Evolutionary conservation across 2,113 vertebrate genomes (phyloP), one percentile per base, ranked within the genome.

Genomic region (Manacus vitellinus): DNA sequence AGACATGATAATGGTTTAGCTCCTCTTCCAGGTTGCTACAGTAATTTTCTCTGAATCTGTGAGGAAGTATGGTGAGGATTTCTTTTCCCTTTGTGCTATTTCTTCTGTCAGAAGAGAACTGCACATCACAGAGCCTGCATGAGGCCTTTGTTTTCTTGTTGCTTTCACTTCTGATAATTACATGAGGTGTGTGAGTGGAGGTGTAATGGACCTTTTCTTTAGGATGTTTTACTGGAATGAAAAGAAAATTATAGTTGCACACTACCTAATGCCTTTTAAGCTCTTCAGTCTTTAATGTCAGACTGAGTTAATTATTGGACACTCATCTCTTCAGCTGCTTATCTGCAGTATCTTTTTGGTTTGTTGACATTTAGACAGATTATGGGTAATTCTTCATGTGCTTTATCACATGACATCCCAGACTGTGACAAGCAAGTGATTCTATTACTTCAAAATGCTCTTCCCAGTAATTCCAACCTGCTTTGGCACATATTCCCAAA

Each of bases 141-240:
- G 20, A 70, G 39, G 44, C 23, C 23, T 83, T 75, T 88, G 66
- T 20, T 79, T 91, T 71, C n/a, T 55, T 92, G 33, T 52, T 72
- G 37, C 46, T 54, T 93, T 89, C n/a, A 13, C 22, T 91, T 95
- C 68, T 89, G 68, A 15, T 73, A 74, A 77, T 62, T 83, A 46
- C 39, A 71, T 3, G 0, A 17, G 13, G 10, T 13, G 3, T 54
- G 41, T 71, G 25, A 25, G 25, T 58, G 31, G 54, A 71, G 14
- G 4, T 17, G 5, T 25, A 41, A 61, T 25, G 56, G 39, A 76
- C 46, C 15, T 79, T 75, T 65, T 87, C 41, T 61, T 51, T 66
- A 66, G 33, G n/a, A 65, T 72, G 23, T 54, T 72, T 91, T 28
- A 15, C 24, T 88, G 58, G n/a, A 65, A 75, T 47, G 39, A 76